Base-by-base conservation (phyloP, 2,797 vertebrate species). In the Sternarchorhynchus goeldii region DNA sequence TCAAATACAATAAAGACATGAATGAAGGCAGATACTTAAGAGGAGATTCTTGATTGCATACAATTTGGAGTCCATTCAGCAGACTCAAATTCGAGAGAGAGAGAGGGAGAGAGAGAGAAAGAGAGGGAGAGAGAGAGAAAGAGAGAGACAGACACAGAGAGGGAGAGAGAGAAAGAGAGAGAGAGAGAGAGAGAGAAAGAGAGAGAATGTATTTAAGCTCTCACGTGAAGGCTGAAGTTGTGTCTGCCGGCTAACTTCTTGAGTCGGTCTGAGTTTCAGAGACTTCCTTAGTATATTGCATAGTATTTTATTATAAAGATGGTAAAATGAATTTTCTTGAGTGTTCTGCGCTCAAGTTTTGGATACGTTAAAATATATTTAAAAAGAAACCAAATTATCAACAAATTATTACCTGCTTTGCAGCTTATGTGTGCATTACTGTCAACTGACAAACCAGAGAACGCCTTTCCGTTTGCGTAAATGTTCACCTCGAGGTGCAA, bases 1-100 rank as follows among this genome's bases (percentile, higher is more conserved):
- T 94, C 87, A 85, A 85, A 92, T 91, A 92, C 92, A 92, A 90
- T 82, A 82, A 91, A 91, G 90, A 89, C 87, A 90, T 93, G 90
- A 93, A 93, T 93, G 91, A 93, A 92, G 89, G 87, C 90, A 87
- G 90, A 88, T 91, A 87, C 88, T 81, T 86, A 88, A 67, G 81
- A 87, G 85, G 84, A 83, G 84, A 90, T 84, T 88, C 85, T 87
- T 83, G 64, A 75, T 81, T 76, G 83, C 80, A 82, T 80, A 59
- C 29, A 31, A 39, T 73, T 73, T 71, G 78, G 77, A 66, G 77
- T 77, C 79, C 74, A 83, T 83, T 84, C 79, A 76, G 58, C 75
- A 81, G 59, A 79, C 76, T 76, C 39, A 50, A 60, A 31, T 66
- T 36, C 53, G 45, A 65, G 50, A 36, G 12, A 21, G 63, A 72